Conservation (phyloP, 2,888 invertebrate species). For the Heliconius ismenius region DNA sequence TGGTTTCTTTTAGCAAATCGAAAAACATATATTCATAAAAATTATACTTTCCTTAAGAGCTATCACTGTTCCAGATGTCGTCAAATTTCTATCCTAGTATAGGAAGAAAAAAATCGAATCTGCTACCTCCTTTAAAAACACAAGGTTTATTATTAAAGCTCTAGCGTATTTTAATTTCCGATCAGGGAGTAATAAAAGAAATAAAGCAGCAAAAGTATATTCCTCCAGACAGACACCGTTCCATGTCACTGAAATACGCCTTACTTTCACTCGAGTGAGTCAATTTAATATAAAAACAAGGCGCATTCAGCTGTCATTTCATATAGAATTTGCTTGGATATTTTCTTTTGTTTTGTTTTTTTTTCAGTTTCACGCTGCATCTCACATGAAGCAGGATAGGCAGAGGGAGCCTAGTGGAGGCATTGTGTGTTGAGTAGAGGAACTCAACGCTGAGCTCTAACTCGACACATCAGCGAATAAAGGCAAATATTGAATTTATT, state of each 20-base stretch:
- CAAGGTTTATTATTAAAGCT: not conserved
- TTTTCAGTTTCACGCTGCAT: too few species aligned
- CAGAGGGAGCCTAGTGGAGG: too few species aligned
- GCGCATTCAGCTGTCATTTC: not conserved
- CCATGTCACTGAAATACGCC: slow-evolving; percentile 19
- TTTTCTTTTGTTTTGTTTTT: not conserved
- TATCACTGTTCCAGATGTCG: not conserved
- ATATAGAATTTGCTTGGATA: not conserved
- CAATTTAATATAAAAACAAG: slow-evolving; percentile 19
- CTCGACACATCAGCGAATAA: too few species aligned
- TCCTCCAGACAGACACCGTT: slow-evolving; percentile 3
- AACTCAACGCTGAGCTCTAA: too few species aligned
- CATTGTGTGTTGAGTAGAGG: too few species aligned
- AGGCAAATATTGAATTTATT: too few species aligned
- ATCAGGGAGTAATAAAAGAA: slow-evolving; percentile 8
- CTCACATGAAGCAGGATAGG: too few species aligned
- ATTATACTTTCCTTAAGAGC: not conserved
- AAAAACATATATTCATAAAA: not conserved
- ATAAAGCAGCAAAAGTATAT: not conserved
- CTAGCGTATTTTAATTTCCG: slow-evolving; percentile 18
- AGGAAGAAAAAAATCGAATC: not conserved
- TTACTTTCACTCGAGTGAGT: slow-evolving; percentile 20
- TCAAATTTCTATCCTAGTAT: too few species aligned
- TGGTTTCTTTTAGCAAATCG: too few species aligned
- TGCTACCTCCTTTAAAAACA: not conserved